Conservation (phyloP, 2,113 vertebrate genomes). For the Macquaria ambigua region DNA sequence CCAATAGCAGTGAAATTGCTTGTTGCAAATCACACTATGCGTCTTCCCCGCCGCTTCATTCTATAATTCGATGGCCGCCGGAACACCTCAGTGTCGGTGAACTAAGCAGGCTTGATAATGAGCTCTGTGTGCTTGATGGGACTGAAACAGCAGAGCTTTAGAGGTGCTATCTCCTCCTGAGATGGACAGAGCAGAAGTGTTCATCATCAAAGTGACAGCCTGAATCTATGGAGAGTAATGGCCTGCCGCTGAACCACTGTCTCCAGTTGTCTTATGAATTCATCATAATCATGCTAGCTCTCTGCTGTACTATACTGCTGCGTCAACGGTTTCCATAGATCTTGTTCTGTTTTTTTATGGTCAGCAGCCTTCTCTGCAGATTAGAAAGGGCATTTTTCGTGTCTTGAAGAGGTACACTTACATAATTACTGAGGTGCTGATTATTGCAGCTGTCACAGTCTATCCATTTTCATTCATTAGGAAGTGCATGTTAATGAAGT, state of each 20-base stretch:
- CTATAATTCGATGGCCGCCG: not conserved
- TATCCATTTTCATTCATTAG: not conserved
- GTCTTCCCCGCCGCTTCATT: not conserved
- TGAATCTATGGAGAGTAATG: constrained; percentile 71
- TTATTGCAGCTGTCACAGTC: not conserved
- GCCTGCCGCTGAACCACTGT: constrained; percentile 47
- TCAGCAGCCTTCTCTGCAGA: constrained; percentile 31
- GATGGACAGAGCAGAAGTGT: constrained; percentile 66
- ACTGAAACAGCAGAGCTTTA: constrained; percentile 36
- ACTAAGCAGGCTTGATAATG: constrained; percentile 47
- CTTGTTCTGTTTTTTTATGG: not conserved
- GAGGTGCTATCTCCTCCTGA: constrained; percentile 29
- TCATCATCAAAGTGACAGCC: constrained; percentile 72
- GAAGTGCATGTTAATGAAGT: not conserved
- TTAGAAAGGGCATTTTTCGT: constrained; percentile 19
- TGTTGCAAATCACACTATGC: constrained; percentile 6
- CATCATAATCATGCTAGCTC: constrained; percentile 61
- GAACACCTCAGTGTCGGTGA: constrained; percentile 8
- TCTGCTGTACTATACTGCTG: constrained; percentile 21
- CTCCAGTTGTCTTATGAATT: constrained; percentile 64
- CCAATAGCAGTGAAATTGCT: constrained; percentile 10
- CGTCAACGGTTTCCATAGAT: constrained; percentile 30
- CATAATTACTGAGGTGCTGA: not conserved
- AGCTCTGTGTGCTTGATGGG: constrained; percentile 40
- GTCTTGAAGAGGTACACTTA: not conserved